Base-by-base conservation (phyloP, 2,888 invertebrate genomes). In the Noctua fimbriata region DNA sequence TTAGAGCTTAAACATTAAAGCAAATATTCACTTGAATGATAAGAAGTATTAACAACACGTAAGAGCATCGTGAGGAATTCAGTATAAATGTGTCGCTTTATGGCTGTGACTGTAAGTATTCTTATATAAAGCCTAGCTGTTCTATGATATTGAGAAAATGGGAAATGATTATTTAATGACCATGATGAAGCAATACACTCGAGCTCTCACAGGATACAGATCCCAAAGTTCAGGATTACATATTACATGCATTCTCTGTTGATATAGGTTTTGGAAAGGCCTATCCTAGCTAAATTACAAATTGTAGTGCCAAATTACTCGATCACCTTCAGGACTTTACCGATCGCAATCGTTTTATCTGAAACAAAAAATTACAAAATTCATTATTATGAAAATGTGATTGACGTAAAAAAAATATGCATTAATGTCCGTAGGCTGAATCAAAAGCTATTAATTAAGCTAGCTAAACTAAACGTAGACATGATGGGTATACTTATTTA, bases 291-390 rank as follows among this genome's bases (percentile, higher is more conserved):
- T 96, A 96, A 95, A 95, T 95, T 96, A 96, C 94, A 95, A 94
- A 92, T 94, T 89, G 92, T 95, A 95, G 95, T 95, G 96, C 95
- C 95, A 94, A 95, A 97, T 98, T 98, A 99, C 97, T 99, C 99
- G 94, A 99, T 97, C 95, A 99, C 98, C 97, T 99, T 99, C 95
- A 99, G 98, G 96, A 99, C 99, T 97, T 99, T 99, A 93, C 99
- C 99, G 95, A 99, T 99, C 91, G 99, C 99, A 97, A 99, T 99
- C 80, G 96, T 96, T 95, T 96, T 96, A 94, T 96, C 96, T 96
- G 96, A 89, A 96, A 96, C 32, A 5, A 83, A 73, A 83, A 79
- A n/a, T 49, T 18, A 66, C 6, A n/a, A 41, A 49, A 60, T 16
- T 18, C 0, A 65, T 72, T 65, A 65, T 21, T 55, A 58, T 4